Percentiles rank a stretch among this genome's conserved stretches.
phyloP scores from a whole-genome alignment of 2,888 invertebrate genomes.

The Sphaerophoria rueppellii region DNA sequence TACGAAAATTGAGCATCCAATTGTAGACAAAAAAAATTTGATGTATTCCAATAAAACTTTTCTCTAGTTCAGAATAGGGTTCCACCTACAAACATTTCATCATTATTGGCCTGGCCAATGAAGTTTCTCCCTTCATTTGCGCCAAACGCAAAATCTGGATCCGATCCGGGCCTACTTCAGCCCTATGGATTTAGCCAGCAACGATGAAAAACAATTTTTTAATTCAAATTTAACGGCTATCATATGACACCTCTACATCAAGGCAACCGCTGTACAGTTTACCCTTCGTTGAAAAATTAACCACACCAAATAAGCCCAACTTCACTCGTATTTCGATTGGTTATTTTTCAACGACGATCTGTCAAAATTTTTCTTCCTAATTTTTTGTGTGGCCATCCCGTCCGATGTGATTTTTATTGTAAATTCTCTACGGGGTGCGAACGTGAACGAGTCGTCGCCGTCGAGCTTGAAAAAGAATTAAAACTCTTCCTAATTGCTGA shows the following conservation, averaged over 20 bases:
- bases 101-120: too few relatives aligned
- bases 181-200: background rate
- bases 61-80: too few relatives aligned
- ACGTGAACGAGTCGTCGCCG: constrained; percentile 7
- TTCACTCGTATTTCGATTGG: constrained; percentile 10
- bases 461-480: constrained; percentile 7
- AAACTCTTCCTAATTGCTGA: constrained; percentile 1
- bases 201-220: background rate
- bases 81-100: too few relatives aligned
- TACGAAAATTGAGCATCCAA: constrained; percentile 82
- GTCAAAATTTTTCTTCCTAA: constrained; percentile 52
- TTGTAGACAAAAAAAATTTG: constrained; percentile 74
- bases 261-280: constrained; percentile 9
- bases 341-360: constrained; percentile 31
- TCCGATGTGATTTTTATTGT: constrained; percentile 26
- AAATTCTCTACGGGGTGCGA: constrained; percentile 42
- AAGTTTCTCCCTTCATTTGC: too few relatives aligned
- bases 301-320: constrained; percentile 1
- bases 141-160: too few relatives aligned
- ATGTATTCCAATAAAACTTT: constrained; percentile 2
- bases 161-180: too few relatives aligned
- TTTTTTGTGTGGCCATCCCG: constrained; percentile 7
- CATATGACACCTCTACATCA: background rate
- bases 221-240: background rate
- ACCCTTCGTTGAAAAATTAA: background rate